Percentiles rank a stretch among this genome's conserved stretches.
Conservation (phyloP, 2,797 vertebrate species). For the Dendrocincla fuliginosa region DNA sequence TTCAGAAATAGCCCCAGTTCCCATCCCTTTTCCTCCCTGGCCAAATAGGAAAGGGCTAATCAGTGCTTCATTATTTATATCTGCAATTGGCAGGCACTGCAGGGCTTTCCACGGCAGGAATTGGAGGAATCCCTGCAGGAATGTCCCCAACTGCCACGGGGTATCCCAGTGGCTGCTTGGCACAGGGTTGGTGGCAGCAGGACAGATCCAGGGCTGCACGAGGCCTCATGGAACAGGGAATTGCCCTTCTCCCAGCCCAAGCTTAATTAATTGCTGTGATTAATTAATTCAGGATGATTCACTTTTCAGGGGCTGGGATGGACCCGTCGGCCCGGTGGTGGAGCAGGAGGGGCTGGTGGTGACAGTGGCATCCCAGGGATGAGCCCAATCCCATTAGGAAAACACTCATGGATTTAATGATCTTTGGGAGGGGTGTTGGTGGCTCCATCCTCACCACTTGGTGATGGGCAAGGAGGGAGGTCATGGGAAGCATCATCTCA, state of each 20-base stretch:
- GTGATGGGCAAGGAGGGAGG: background rate
- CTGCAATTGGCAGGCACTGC: background rate
- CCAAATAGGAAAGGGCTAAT: background rate
- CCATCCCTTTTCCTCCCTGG: background rate
- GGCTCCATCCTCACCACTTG: rapidly evolving
- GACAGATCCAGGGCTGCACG: background rate
- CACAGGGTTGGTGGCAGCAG: background rate
- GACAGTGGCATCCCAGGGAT: background rate
- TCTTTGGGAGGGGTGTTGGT: background rate
- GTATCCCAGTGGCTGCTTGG: background rate
- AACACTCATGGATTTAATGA: background rate
- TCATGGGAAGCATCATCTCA: rapidly evolving
- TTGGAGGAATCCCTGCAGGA: background rate
- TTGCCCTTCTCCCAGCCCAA: background rate
- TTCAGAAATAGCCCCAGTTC: background rate
- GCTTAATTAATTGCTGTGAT: background rate
- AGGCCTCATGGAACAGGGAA: background rate
- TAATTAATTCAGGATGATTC: constrained; percentile 43
- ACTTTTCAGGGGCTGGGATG: background rate
- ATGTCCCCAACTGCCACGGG: background rate
- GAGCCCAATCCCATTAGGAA: background rate
- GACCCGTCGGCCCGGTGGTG: background rate
- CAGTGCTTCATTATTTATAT: background rate
- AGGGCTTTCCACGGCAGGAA: background rate
- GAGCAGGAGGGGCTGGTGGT: background rate